Conservation (phyloP, 2,797 vertebrate genomes). For the Trematocara caparti region DNA sequence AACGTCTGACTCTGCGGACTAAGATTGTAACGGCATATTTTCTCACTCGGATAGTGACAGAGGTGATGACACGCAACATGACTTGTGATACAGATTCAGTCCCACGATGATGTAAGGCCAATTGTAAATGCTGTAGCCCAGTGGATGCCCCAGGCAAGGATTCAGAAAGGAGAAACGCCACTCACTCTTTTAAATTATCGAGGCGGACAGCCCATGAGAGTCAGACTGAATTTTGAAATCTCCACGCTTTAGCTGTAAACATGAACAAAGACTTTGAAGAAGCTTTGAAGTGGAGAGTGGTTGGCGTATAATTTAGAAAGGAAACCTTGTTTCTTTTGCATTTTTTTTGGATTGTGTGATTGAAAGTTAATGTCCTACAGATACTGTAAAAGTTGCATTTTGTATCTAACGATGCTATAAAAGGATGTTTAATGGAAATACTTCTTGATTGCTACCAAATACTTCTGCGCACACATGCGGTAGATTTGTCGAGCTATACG, state of each 20-base stretch:
- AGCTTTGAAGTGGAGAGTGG: neutral
- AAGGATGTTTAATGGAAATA: neutral
- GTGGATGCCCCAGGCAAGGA: slow-evolving; percentile 41
- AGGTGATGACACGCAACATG: slow-evolving; percentile 23
- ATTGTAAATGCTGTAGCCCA: slow-evolving; percentile 17
- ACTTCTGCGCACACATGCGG: neutral
- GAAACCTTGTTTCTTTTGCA: neutral
- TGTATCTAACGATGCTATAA: neutral
- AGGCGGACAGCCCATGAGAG: slow-evolving; percentile 36
- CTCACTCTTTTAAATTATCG: slow-evolving; percentile 33
- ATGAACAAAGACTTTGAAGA: neutral
- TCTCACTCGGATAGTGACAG: slow-evolving; percentile 7
- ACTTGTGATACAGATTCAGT: slow-evolving; percentile 35
- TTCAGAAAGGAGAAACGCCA: slow-evolving; percentile 56
- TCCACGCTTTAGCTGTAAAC: neutral
- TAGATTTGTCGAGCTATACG: neutral
- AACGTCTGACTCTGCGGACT: slow-evolving; percentile 3
- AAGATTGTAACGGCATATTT: slow-evolving; percentile 8
- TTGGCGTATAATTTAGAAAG: neutral
- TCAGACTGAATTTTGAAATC: slow-evolving; percentile 21
- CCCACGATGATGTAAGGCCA: slow-evolving; percentile 24
- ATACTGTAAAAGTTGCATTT: neutral
- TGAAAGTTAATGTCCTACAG: neutral
- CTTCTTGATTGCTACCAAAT: neutral
- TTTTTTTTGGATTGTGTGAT: neutral